A percentile compares a stretch with the other conserved stretches of the same genome.
Conservation (phyloP, 2,113 vertebrate species). For the Equus przewalskii region DNA sequence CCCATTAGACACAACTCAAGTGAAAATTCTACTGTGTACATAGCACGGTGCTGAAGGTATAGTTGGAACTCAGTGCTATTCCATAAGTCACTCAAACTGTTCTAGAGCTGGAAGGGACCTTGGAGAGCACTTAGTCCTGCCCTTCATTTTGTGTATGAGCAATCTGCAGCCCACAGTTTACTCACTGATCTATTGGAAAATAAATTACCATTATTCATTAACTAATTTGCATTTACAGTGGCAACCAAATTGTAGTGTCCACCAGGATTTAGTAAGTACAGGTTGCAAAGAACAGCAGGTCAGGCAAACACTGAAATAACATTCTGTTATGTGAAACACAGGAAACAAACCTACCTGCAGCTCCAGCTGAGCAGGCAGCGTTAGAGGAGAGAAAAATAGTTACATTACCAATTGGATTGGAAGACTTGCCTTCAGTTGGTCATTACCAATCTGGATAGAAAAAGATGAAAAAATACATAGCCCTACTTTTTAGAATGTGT, state of each 20-base stretch:
- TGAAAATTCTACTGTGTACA: not conserved
- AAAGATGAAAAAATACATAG: slow-evolving; percentile 77
- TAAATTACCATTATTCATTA: not conserved
- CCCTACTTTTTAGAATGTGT: slow-evolving; percentile 73
- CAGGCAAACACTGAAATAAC: slow-evolving; percentile 74
- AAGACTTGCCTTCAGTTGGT: slow-evolving; percentile 84
- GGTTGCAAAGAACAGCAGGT: slow-evolving; percentile 79
- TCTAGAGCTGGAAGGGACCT: slow-evolving; percentile 24
- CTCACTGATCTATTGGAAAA: slow-evolving; percentile 20
- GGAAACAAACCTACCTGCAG: slow-evolving; percentile 94
- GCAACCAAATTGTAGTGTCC: slow-evolving; percentile 59
- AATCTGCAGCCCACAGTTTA: not conserved
- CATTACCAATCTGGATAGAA: slow-evolving; percentile 76
- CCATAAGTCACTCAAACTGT: not conserved
- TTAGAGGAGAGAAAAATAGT: slow-evolving; percentile 90
- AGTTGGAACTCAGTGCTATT: not conserved
- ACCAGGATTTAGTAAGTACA: slow-evolving; percentile 63
- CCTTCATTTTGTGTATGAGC: not conserved
- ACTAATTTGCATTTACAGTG: slow-evolving; percentile 44
- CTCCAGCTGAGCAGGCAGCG: slow-evolving; percentile 95
- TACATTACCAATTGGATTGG: slow-evolving; percentile 85
- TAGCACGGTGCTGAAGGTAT: not conserved
- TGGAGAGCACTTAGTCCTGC: slow-evolving; percentile 47
- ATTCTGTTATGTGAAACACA: slow-evolving; percentile 80
- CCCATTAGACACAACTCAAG: not conserved